Percentiles rank a stretch among this genome's conserved stretches.
phyloP scores from a whole-genome alignment of 2,888 invertebrate species.

The Agriopis aurantiaria region DNA sequence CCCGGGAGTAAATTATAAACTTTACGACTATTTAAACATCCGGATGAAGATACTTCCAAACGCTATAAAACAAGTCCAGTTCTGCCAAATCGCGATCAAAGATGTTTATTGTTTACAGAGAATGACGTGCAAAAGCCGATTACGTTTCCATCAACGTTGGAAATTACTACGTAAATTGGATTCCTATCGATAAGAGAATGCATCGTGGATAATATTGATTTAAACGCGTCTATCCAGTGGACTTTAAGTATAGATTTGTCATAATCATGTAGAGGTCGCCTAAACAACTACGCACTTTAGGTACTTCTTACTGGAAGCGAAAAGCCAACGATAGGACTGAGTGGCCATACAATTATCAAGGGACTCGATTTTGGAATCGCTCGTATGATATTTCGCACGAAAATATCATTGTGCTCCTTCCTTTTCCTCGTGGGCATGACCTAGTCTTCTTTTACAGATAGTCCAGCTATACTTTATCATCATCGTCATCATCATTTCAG shows the following conservation, averaged over 20 bases:
- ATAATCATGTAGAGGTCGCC: neutral
- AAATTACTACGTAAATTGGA: conserved; percentile 33
- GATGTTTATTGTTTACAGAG: conserved; percentile 44
- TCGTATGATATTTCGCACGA: too few species aligned
- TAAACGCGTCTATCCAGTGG: conserved; percentile 6
- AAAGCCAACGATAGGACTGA: too few species aligned
- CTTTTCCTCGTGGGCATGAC: too few species aligned
- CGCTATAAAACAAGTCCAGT: conserved; percentile 40
- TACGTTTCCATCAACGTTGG: conserved; percentile 36
- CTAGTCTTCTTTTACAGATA: too few species aligned
- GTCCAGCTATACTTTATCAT: too few species aligned
- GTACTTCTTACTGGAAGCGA: too few species aligned
- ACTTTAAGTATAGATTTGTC: neutral
- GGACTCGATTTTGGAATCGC: too few species aligned
- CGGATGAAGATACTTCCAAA: conserved; percentile 41
- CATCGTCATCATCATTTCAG: too few species aligned
- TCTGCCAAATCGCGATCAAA: conserved; percentile 42
- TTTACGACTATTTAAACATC: conserved; percentile 46
- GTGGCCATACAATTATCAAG: too few species aligned
- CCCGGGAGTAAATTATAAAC: conserved; percentile 39
- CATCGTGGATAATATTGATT: conserved; percentile 16
- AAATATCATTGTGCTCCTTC: too few species aligned
- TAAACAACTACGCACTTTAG: neutral
- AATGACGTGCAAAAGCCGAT: conserved; percentile 38
- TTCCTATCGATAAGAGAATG: conserved; percentile 35